Percentiles rank a stretch among this genome's conserved stretches.
Conservation (phyloP, 2,113 vertebrate genomes). For the Syrrhaptes paradoxus region DNA sequence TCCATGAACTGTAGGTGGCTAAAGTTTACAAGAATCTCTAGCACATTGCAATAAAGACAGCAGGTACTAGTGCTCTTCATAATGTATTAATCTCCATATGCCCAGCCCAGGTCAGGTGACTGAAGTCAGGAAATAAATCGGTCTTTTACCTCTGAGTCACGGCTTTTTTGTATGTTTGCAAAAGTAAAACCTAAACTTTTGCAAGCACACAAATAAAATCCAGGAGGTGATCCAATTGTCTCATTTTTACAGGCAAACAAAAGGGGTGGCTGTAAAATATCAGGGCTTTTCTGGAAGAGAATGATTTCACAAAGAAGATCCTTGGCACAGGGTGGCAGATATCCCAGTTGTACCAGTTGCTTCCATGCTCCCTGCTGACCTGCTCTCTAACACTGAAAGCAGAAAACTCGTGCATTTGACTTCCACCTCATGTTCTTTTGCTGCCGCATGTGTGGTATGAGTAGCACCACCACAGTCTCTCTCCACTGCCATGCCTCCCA, state of each 20-base stretch:
- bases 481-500: neutral
- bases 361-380: neutral
- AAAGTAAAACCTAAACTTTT: neutral
- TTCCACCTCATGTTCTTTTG: neutral
- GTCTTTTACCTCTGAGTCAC: neutral
- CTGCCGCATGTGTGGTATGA: neutral
- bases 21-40: neutral
- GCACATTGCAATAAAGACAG: neutral
- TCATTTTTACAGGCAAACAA: neutral
- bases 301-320: neutral
- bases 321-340: neutral
- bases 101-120: neutral
- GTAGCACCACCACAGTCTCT: rapidly evolving
- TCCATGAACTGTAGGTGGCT: neutral
- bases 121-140: neutral
- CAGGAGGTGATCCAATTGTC: neutral
- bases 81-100: neutral
- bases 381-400: neutral
- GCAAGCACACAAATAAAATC: neutral
- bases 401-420: neutral
- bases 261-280: neutral
- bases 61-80: neutral
- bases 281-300: neutral
- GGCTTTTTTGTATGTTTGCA: neutral
- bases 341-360: neutral